Evolutionary conservation across 2,888 invertebrate genomes (phyloP).

Genomic region (Theretra japonica): DNA sequence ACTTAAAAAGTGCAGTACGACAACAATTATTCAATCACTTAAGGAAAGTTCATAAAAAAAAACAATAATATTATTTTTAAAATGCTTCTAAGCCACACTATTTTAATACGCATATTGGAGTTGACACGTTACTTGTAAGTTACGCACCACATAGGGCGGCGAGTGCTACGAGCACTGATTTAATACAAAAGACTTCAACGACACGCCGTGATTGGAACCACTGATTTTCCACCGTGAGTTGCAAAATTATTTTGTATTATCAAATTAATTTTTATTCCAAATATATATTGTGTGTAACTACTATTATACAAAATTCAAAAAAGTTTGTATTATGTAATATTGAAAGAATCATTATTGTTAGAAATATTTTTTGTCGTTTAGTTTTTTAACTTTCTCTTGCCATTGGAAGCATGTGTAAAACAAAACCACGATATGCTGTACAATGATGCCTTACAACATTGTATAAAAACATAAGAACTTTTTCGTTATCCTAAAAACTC

Average conservation of each 20-base stretch:
- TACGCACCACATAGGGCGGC: neutral
- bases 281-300: too few species aligned
- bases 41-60: too few species aligned
- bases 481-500: slow-evolving; percentile 64
- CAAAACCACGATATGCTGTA: slow-evolving; percentile 69
- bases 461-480: slow-evolving; percentile 63
- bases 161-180: slow-evolving; percentile 27
- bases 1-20: too few species aligned
- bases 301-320: too few species aligned
- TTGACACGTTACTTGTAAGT: neutral
- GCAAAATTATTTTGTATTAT: too few species aligned
- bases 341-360: neutral
- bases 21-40: too few species aligned
- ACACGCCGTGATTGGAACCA: slow-evolving; percentile 31
- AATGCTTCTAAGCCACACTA: too few species aligned
- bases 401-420: slow-evolving; percentile 61
- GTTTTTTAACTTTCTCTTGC: slow-evolving; percentile 53
- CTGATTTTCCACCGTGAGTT: neutral
- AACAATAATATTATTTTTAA: too few species aligned
- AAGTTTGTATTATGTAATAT: neutral
- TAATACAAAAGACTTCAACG: slow-evolving; percentile 78
- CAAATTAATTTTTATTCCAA: too few species aligned
- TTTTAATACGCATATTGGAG: neutral
- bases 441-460: slow-evolving; percentile 65
- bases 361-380: neutral